phyloP scores from a whole-genome alignment of 2,797 vertebrate genomes.

The Rhadinocentrus ornatus region DNA sequence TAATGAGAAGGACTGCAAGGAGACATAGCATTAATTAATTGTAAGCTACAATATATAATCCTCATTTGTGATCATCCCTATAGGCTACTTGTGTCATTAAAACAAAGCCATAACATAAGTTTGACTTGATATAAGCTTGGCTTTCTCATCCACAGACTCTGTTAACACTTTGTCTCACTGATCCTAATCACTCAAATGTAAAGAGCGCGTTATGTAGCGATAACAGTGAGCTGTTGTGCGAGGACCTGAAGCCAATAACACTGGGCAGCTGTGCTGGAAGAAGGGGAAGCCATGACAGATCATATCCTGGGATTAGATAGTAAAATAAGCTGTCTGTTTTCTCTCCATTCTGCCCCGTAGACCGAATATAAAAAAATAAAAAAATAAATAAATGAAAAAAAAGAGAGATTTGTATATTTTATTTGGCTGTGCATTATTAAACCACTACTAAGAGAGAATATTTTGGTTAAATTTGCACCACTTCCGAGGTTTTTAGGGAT shows the following conservation, averaged over 20 bases:
- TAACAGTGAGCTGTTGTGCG: slow-evolving; percentile 73
- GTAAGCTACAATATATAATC: slow-evolving; percentile 14
- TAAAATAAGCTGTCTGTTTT: slow-evolving; percentile 78
- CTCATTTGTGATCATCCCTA: slow-evolving; percentile 1
- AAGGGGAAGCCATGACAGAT: slow-evolving; percentile 76
- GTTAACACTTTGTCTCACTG: slow-evolving; percentile 30
- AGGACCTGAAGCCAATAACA: slow-evolving; percentile 58
- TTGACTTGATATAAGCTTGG: slow-evolving; percentile 24
- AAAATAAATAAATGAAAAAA: slow-evolving; percentile 30
- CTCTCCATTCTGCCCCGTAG: slow-evolving; percentile 49
- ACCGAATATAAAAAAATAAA: slow-evolving; percentile 40
- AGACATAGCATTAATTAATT: slow-evolving; percentile 11
- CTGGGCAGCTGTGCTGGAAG: slow-evolving; percentile 76
- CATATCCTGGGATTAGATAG: slow-evolving; percentile 81
- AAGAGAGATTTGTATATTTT: slow-evolving; percentile 68
- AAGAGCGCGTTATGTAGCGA: slow-evolving; percentile 27
- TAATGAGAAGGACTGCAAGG: background rate
- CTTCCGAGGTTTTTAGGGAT: slow-evolving; percentile 66
- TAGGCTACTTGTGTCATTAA: slow-evolving; percentile 17
- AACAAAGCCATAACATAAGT: slow-evolving; percentile 2
- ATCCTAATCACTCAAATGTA: slow-evolving; percentile 37
- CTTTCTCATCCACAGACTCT: slow-evolving; percentile 22
- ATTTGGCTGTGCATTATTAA: slow-evolving; percentile 71
- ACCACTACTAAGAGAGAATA: slow-evolving; percentile 60
- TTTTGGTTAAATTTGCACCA: slow-evolving; percentile 63